Evolutionary conservation across 2,888 invertebrate genomes (phyloP), one percentile per base, ranked within the genome.

Genomic region (Diarsia brunnea): DNA sequence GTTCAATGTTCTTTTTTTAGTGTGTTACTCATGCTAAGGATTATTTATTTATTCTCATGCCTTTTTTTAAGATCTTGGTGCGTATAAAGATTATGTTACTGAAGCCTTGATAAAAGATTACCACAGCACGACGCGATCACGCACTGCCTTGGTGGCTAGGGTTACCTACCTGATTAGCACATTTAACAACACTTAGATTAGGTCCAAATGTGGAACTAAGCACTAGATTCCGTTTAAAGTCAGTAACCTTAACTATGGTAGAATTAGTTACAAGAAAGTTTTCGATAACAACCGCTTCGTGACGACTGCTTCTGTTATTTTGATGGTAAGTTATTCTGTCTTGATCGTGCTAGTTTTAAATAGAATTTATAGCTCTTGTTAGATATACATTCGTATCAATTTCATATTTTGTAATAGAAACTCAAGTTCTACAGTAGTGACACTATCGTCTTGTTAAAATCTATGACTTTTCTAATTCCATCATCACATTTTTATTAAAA

Each of bases 51-150:
- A 66, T 75, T 66, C 66, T 71, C 47, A 66, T 27, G 43, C 51
- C 85, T 61, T 73, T 80, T n/a, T n/a, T 78, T 69, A 84, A 82
- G 79, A 71, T 69, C 75, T 70, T 68, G 53, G 61, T 72, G 75
- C 78, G 75, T 83, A 79, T 87, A 86, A 81, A 89, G 89, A 89
- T 91, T 87, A 87, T 73, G 80, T 89, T 90, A 88, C 86, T 45
- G 71, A 75, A 84, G 66, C 87, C 89, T 86, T 90, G 90, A 89
- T 88, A 90, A 89, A 81, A 80, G 88, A 88, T 90, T 89, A 88
- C 79, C 81, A 72, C 70, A 21, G 49, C 85, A 70, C 67, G 63
- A 51, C 67, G 64, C 73, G 67, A 72, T 68, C 90, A 90, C 87
- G 88, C 84, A 55, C 27, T 63, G 47, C 24, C 51, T 45, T 70